Percentiles rank a stretch among this genome's conserved stretches.
These are phyloP conservation scores for Luperina nickerlii DNA, from an alignment of 2,888 invertebrate species.

Conservation along the genomic window DNA sequence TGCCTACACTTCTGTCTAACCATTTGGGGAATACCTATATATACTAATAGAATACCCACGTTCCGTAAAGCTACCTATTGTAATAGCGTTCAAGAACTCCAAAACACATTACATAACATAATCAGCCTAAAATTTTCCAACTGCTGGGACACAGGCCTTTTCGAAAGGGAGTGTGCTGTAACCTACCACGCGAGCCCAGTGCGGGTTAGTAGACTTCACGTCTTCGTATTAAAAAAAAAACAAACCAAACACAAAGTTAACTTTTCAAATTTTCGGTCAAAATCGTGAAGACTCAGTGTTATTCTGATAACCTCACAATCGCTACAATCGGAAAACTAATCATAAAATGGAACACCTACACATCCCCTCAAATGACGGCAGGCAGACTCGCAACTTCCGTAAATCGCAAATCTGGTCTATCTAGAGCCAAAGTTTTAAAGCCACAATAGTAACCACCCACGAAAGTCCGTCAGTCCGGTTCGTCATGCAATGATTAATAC, in stretches of 20 bases:
- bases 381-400: not conserved
- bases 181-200: not conserved
- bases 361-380: not conserved
- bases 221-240: not conserved
- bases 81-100: not conserved
- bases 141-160: not conserved
- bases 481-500: conserved; percentile 89
- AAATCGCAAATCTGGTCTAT: conserved; percentile 53
- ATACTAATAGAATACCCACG: not conserved
- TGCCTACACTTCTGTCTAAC: no score
- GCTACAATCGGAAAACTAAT: not conserved
- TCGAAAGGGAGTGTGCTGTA: not conserved
- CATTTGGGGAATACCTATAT: no score
- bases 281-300: not conserved
- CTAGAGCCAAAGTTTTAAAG: conserved; percentile 70
- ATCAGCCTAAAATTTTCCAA: not conserved
- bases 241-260: not conserved
- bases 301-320: not conserved
- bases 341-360: not conserved
- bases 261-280: not conserved
- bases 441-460: conserved; percentile 82
- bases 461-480: conserved; percentile 82
- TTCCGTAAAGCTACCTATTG: not conserved
- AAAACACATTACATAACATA: not conserved
- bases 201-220: not conserved